Evolutionary conservation across 2,797 vertebrate species (phyloP).

Genomic region (Notoglanidium macrostoma): DNA sequence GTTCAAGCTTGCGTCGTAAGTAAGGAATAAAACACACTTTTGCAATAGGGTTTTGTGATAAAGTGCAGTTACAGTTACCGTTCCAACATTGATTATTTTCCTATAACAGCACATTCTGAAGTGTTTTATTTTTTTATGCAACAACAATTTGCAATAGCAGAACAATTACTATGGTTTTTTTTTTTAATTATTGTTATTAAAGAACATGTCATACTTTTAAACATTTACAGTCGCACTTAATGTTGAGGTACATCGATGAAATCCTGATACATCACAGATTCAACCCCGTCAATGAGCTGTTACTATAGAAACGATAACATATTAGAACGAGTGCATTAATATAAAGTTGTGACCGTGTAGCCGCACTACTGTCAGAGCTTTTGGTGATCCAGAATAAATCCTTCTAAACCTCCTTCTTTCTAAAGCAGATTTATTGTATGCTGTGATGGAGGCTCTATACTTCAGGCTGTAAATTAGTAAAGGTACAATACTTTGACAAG

Average conservation of each 20-base stretch:
- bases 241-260: background rate
- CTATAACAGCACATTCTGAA: background rate
- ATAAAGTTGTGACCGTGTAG: background rate
- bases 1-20: no score
- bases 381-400: background rate
- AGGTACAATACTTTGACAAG: conserved; percentile 28
- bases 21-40: no score
- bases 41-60: background rate
- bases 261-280: background rate
- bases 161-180: no score
- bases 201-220: background rate
- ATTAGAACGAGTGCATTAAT: background rate
- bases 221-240: background rate
- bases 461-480: conserved; percentile 21
- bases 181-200: no score
- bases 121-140: background rate
- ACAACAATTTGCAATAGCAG: background rate
- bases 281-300: background rate
- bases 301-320: background rate
- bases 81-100: background rate
- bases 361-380: no score
- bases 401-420: background rate
- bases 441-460: background rate
- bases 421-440: background rate
- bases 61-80: background rate